These are phyloP conservation scores for Zele albiditarsus DNA, from an alignment of 2,888 invertebrate species.

Conservation along the genomic window DNA sequence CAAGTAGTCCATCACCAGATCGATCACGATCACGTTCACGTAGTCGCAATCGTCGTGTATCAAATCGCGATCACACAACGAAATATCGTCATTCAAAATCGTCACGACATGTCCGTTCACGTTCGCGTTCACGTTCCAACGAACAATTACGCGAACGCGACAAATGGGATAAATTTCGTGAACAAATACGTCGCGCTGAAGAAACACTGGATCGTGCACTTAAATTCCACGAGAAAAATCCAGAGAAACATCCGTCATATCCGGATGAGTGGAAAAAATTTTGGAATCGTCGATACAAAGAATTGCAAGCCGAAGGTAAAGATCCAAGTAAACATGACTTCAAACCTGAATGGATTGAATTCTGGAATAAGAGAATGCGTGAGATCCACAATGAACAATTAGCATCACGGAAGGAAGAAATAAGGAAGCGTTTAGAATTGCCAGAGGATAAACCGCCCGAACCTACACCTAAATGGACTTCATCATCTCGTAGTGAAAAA, in stretches of 20 bases:
- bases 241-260: constrained; percentile 91
- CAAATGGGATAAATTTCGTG: constrained; percentile 75
- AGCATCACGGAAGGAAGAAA: constrained; percentile 79
- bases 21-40: constrained; percentile 67
- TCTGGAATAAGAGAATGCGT: constrained; percentile 88
- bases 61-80: constrained; percentile 36
- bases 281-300: constrained; percentile 89
- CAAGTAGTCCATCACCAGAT: constrained; percentile 72
- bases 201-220: constrained; percentile 79
- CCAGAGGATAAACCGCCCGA: constrained; percentile 71
- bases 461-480: constrained; percentile 25
- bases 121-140: constrained; percentile 59
- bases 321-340: constrained; percentile 88
- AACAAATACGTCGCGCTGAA: constrained; percentile 72
- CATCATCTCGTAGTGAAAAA: constrained; percentile 18
- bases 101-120: constrained; percentile 44
- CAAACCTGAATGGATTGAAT: constrained; percentile 91
- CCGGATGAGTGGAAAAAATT: constrained; percentile 93
- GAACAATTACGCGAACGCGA: constrained; percentile 72
- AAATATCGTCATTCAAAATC: constrained; percentile 38
- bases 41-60: constrained; percentile 43
- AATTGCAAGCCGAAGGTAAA: constrained; percentile 82
- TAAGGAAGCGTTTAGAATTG: constrained; percentile 78
- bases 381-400: constrained; percentile 84
- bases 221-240: constrained; percentile 86